phyloP scores from a whole-genome alignment of 2,888 invertebrate species.

The Temnothorax unifasciatus region DNA sequence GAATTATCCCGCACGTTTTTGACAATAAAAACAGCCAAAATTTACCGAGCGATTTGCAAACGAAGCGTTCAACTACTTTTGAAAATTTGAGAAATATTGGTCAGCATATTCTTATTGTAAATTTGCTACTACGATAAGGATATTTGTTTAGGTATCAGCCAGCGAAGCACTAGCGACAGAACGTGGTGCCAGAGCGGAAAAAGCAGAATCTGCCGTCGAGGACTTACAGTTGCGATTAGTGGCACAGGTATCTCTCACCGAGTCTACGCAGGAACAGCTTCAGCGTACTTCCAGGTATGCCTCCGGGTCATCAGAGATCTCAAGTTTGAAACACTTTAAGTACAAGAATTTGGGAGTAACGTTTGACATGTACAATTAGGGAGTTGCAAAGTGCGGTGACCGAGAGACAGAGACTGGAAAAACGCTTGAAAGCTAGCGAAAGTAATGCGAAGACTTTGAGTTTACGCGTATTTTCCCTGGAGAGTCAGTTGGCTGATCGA shows the following conservation, averaged over 20 bases:
- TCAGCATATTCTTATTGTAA: neutral
- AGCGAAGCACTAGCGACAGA: conserved; percentile 76
- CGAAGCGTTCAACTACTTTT: neutral
- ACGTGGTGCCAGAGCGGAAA: conserved; percentile 72
- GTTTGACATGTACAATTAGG: conserved; percentile 60
- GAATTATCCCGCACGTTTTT: neutral
- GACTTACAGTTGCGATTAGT: conserved; percentile 77
- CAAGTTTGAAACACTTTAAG: neutral
- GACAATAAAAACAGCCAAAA: neutral
- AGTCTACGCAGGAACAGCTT: conserved; percentile 77
- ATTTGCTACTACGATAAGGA: neutral
- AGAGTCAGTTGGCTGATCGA: conserved; percentile 78
- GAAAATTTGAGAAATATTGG: neutral
- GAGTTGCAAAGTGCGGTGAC: conserved; percentile 74
- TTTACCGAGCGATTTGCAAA: neutral
- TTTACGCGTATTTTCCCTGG: conserved; percentile 73
- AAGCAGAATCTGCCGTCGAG: conserved; percentile 75
- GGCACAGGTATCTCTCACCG: conserved; percentile 75
- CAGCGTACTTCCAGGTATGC: conserved; percentile 74
- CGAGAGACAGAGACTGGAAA: conserved; percentile 76
- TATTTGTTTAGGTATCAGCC: conserved; percentile 71
- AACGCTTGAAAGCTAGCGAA: conserved; percentile 74
- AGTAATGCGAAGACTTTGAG: conserved; percentile 73
- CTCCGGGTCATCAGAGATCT: neutral
- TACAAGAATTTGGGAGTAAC: neutral